Evolutionary conservation across 2,113 vertebrate species (phyloP), one percentile per base, ranked within the genome.

Genomic region (Tupaia chinensis): DNA sequence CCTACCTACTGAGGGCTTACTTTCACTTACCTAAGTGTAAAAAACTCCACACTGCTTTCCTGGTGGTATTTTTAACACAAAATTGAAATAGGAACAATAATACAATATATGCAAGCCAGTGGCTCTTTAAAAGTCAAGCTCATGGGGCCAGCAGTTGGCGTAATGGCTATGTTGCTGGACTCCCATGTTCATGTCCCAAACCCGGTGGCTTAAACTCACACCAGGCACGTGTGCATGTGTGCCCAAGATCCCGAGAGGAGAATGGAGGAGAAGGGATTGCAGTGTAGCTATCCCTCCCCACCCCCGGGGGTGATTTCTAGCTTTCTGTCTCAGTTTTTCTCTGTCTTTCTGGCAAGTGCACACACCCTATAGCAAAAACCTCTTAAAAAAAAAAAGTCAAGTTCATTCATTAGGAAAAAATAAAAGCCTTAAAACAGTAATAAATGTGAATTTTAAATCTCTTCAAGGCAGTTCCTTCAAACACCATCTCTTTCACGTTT

Each of bases 41-140:
- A 9, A 69, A 66, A 6, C 6, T 16, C 2, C 11, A 66, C 12
- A 68, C 7, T 72, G 23, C 13, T 56, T 77, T 65, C 58, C 17
- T 80, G 19, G 11, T 74, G 17, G 25, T 29, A 69, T 87, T 91
- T 77, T 29, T 68, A 78, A 80, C 16, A 77, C 20, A 79, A 91
- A 94, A 87, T 58, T 87, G 27, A 95, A 93, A 81, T 53, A 82
- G 58, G 88, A 85, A 22, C 58, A 53, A 78, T 80, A 70, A 74
- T 83, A n/a, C 56, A 74, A 63, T 56, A 60, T 22, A 2, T 60
- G 27, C 7, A 44, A 60, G 23, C 44, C 87, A 89, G n/a, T 32
- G 63, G 29, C 29, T 68, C 32, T 56, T 78, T 78, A 58, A 82
- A 66, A 10, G 23, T n/a, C 27, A 78, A 58, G 54, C 54, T 60